Percentiles rank a stretch among this genome's conserved stretches.
phyloP scores from a whole-genome alignment of 1,140 invertebrate species.

The Sipha flava region DNA sequence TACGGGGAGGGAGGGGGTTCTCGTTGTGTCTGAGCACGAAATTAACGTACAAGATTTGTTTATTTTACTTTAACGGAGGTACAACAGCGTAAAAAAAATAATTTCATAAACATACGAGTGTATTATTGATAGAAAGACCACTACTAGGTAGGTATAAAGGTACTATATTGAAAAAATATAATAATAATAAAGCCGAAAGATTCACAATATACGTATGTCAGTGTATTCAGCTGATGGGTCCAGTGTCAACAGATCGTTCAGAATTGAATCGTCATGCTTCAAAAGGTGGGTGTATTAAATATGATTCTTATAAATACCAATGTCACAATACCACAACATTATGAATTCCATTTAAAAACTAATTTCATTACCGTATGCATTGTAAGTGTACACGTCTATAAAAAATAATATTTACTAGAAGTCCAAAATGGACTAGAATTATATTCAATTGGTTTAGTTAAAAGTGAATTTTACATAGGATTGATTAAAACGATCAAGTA shows the following conservation, averaged over 20 bases:
- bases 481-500: no score
- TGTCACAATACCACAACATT: not conserved
- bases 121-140: no score
- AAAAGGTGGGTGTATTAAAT: not conserved
- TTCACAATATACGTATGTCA: no score
- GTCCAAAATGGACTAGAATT: no score
- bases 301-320: not conserved
- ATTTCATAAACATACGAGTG: not conserved
- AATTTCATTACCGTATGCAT: not conserved
- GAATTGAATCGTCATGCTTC: not conserved
- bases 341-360: not conserved
- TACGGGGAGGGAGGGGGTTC: no score
- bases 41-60: not conserved
- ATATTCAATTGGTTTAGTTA: no score
- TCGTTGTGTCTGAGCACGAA: not conserved
- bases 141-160: not conserved
- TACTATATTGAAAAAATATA: not conserved
- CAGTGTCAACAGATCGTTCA: not conserved
- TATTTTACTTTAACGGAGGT: not conserved
- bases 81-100: not conserved
- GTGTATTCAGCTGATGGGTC: not conserved
- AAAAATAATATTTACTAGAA: no score
- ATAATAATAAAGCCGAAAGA: not conserved
- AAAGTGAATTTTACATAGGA: no score
- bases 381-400: not conserved